Base-by-base conservation (phyloP, 2,797 vertebrate species). In the Arrhamphus sclerolepis region DNA sequence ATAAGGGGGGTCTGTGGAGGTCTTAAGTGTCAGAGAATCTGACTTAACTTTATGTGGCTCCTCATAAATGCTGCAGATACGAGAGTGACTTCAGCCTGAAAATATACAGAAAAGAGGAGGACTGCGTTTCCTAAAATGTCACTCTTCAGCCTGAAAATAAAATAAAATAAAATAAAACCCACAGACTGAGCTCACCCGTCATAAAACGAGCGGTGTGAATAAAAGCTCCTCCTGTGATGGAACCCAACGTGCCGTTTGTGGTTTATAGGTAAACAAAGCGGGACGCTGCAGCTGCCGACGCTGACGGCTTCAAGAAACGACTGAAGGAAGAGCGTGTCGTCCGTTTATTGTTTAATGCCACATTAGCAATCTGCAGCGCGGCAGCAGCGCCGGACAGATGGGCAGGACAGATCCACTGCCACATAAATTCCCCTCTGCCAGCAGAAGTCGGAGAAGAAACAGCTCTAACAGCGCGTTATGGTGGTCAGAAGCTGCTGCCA, bases 321-420 rank as follows among this genome's bases (percentile, higher is more conserved):
- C 72, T 82, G 78, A 87, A 89, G 81, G 78, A 87, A 76, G 66
- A 39, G 57, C 54, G 71, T 72, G 80, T 81, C 63, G 49, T 85
- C 79, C 84, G 82, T 90, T 87, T 92, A 87, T 90, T 81, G 80
- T 85, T 87, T 82, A 83, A 84, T 89, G 90, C 84, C 89, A 91
- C 90, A 91, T 93, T 93, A 92, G 85, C 91, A 92, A 90, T 90
- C 89, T 92, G 91, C 87, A 75, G 72, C 48, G 76, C 62, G 63
- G 39, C 21, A 80, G 76, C 89, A 80, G 87, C 80, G 65, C 62
- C 22, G 77, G 87, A 89, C 92, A 93, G 92, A 92, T 93, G 92
- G 92, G 90, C 59, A 79, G 89, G 88, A 89, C 75, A 72, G 83
- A 91, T 89, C 89, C 83, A 53, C 89, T 89, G 90, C 87, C 87